Evolutionary conservation across 2,113 vertebrate genomes (phyloP).

Genomic region (Bubo blakistoni): DNA sequence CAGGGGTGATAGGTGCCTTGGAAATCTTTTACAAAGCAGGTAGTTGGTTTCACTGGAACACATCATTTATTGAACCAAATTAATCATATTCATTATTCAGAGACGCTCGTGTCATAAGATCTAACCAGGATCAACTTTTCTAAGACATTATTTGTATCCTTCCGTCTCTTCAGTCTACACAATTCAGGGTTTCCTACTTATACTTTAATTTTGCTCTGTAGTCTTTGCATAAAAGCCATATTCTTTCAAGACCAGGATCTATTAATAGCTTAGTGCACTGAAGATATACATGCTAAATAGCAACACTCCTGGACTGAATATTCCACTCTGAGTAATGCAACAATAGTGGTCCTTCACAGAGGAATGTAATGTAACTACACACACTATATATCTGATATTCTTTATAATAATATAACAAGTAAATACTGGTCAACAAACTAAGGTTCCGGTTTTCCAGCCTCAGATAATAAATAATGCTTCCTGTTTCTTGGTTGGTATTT

Average conservation of each 20-base stretch:
- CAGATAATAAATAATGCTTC: background rate
- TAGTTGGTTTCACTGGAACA: background rate
- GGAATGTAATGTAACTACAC: background rate
- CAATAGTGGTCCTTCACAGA: background rate
- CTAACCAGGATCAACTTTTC: background rate
- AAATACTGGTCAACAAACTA: background rate
- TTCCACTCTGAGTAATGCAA: background rate
- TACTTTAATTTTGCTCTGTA: background rate
- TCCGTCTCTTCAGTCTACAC: background rate
- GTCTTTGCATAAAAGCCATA: background rate
- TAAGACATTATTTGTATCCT: background rate
- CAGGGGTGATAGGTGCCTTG: background rate
- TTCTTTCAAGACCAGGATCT: background rate
- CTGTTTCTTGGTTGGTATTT: background rate
- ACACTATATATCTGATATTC: background rate
- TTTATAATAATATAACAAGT: background rate
- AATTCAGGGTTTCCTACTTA: background rate
- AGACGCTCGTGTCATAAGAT: background rate
- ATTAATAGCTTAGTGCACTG: background rate
- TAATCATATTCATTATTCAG: background rate
- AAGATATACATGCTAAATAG: background rate
- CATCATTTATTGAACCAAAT: background rate
- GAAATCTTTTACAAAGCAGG: background rate
- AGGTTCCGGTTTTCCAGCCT: background rate
- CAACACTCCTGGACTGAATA: background rate